Percentiles rank a stretch among this genome's conserved stretches.
Conservation (phyloP, 2,797 vertebrate genomes). For the Lutjanus campechanus region DNA sequence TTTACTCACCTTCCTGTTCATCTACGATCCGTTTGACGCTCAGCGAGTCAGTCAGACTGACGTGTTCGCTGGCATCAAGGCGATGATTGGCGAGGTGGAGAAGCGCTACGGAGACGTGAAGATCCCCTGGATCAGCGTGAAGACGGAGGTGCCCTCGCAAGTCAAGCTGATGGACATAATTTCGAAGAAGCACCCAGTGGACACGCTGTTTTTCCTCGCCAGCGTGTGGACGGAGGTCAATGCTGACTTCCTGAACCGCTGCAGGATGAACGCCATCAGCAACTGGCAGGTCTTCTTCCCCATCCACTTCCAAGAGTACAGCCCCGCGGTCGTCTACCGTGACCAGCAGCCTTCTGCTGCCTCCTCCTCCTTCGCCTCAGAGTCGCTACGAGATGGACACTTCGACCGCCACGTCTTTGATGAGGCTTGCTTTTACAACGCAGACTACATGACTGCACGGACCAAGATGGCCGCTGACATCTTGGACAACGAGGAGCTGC, state of each 20-base stretch:
- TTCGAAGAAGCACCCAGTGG: slow-evolving; percentile 98
- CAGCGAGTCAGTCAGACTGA: slow-evolving; percentile 91
- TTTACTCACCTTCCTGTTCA: slow-evolving; percentile 92
- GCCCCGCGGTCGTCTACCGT: slow-evolving; percentile 87
- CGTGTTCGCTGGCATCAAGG: slow-evolving; percentile 92
- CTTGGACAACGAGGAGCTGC: slow-evolving; percentile 92
- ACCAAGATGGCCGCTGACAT: slow-evolving; percentile 92
- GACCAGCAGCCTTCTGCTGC: slow-evolving; percentile 89
- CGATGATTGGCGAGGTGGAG: slow-evolving; percentile 92
- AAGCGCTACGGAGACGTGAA: slow-evolving; percentile 92
- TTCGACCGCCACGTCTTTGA: slow-evolving; percentile 95
- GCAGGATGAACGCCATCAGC: slow-evolving; percentile 97
- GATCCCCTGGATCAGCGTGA: slow-evolving; percentile 96
- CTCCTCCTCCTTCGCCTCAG: slow-evolving; percentile 85
- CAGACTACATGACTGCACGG: slow-evolving; percentile 95
- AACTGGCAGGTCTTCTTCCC: slow-evolving; percentile 99
- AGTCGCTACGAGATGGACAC: slow-evolving; percentile 89
- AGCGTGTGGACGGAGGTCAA: slow-evolving; percentile 94
- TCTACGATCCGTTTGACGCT: slow-evolving; percentile 93
- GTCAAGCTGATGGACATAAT: slow-evolving; percentile 98
- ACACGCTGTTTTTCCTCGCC: slow-evolving; percentile 95
- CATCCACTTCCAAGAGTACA: slow-evolving; percentile 97
- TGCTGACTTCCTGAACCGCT: slow-evolving; percentile 94
- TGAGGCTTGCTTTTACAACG: slow-evolving; percentile 98
- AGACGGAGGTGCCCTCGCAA: slow-evolving; percentile 95